phyloP scores from a whole-genome alignment of 2,888 invertebrate species.

The Agrochola litura region DNA sequence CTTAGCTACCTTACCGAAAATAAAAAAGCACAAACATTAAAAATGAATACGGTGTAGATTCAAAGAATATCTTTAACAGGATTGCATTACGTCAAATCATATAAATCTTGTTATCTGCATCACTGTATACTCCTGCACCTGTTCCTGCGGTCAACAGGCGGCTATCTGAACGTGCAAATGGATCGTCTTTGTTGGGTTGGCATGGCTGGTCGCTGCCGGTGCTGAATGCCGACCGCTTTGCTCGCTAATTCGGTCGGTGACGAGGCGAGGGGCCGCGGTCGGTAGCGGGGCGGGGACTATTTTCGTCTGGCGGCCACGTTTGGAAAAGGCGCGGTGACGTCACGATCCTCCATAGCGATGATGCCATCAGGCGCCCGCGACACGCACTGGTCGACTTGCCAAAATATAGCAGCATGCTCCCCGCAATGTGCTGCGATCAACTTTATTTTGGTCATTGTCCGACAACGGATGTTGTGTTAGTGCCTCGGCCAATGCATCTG shows the following conservation, averaged over 20 bases:
- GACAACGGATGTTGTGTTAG: constrained; percentile 72
- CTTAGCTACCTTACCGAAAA: neutral
- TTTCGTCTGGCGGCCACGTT: constrained; percentile 91
- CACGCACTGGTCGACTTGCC: constrained; percentile 87
- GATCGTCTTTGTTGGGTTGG: constrained; percentile 62
- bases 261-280: constrained; percentile 82
- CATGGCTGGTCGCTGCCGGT: constrained; percentile 72
- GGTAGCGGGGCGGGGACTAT: constrained; percentile 88
- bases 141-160: constrained; percentile 36
- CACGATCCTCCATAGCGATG: constrained; percentile 89
- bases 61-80: neutral
- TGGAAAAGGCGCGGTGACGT: constrained; percentile 90
- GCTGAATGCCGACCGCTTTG: constrained; percentile 74
- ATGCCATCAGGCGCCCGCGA: constrained; percentile 88
- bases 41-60: neutral
- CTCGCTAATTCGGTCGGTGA: constrained; percentile 89
- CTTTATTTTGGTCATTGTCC: constrained; percentile 88
- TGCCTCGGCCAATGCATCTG: constrained; percentile 62
- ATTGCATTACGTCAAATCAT: constrained; percentile 15
- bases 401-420: constrained; percentile 87
- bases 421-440: constrained; percentile 81
- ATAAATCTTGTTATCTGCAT: constrained; percentile 16
- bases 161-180: constrained; percentile 63
- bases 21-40: neutral
- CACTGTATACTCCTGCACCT: constrained; percentile 14